A percentile compares a stretch with the other conserved stretches of the same genome.
Conservation (phyloP, 2,797 vertebrate species). For the Artibeus lituratus region DNA sequence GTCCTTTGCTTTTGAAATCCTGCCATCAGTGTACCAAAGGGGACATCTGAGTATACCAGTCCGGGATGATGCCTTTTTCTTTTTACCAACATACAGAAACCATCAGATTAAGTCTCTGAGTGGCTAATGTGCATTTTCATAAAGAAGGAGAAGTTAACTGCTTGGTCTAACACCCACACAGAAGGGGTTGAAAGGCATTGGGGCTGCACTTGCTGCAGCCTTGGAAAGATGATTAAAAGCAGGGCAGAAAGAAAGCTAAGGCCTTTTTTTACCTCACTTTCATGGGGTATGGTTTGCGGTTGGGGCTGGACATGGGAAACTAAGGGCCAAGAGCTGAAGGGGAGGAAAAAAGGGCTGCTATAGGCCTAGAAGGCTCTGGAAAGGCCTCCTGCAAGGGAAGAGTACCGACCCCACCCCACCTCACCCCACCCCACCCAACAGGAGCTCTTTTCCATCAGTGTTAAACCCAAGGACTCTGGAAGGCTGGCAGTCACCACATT, state of each 20-base stretch:
- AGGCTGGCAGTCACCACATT: background rate
- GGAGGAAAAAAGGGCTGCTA: background rate
- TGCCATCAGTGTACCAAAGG: conserved; percentile 67
- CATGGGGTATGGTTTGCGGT: no score
- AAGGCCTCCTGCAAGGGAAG: background rate
- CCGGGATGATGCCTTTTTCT: conserved; percentile 55
- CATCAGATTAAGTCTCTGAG: conserved; percentile 74
- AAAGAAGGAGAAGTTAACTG: conserved; percentile 62
- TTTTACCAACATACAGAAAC: conserved; percentile 71
- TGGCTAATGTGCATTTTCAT: conserved; percentile 70
- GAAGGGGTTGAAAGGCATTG: background rate
- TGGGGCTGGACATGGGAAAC: background rate
- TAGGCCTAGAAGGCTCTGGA: background rate
- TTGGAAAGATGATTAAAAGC: conserved; percentile 47
- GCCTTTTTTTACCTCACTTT: conserved; percentile 26
- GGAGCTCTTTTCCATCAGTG: background rate
- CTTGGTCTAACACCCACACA: conserved; percentile 40
- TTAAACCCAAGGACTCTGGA: background rate
- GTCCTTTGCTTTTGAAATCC: conserved; percentile 61
- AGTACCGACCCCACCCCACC: no score
- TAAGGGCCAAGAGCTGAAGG: background rate
- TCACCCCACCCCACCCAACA: no score
- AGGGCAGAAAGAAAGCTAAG: conserved; percentile 39
- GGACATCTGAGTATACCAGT: conserved; percentile 66
- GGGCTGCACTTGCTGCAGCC: background rate